Evolutionary conservation across 2,888 invertebrate genomes (phyloP), one percentile per base, ranked within the genome.

Genomic region (Hyles lineata): DNA sequence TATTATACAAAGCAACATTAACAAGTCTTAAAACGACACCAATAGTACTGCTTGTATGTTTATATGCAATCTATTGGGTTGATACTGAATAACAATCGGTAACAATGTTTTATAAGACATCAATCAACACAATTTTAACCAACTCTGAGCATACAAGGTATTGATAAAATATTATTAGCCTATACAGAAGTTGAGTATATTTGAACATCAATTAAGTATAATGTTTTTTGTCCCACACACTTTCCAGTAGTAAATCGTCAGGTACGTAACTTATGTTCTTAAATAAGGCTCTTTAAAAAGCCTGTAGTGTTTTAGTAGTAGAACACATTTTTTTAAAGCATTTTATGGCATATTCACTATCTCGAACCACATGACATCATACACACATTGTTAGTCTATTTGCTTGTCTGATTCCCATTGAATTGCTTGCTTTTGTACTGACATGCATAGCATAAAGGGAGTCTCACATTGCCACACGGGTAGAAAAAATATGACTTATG

Each of bases 181-280:
- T 23, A n/a, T 63, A 50, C 4, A 17, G 43, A 43, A 43, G 2
- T 43, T 43, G 11, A 43, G 43, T 15, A 43, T 11, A 29, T 11
- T 43, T 43, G 35, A 43, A 50, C 15, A 67, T 43, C n/a, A 15
- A 50, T 23, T 67, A 50, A 67, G 23, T 17, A 43, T 67, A 21
- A 43, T 67, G 43, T 67, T 67, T 67, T 67, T 67, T 67, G 32
- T 50, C 17, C 67, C 50, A 67, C 67, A 67, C 43, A 50, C 67
- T 50, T 43, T 50, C 70, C 52, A 61, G 25, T 32, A 43, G 29
- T 60, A 60, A 23, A 21, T 17, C 25, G 32, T 62, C 52, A 29
- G 62, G 61, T 52, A 71, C n/a, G 62, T 43, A 11, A 50, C 21
- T 43, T 6, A 35, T 43, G 50, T 50, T 62, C 5, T 55, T 55